These are phyloP conservation scores for Numenius arquata DNA, from an alignment of 2,113 vertebrate genomes.

Conservation along the genomic window DNA sequence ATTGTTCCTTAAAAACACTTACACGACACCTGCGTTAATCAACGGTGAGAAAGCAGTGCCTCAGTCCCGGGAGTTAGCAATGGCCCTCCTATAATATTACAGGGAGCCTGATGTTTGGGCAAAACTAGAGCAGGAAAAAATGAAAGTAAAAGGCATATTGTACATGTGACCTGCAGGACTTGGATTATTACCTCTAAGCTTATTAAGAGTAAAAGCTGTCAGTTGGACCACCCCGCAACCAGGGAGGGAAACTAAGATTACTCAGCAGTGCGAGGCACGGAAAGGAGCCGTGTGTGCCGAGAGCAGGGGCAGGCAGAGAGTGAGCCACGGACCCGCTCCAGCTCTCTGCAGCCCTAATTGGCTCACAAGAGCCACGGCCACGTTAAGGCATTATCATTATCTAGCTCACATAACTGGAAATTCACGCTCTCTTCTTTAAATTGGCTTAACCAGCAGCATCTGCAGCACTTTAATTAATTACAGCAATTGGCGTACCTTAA, in stretches of 20 bases:
- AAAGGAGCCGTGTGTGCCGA: neutral
- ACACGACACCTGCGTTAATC: neutral
- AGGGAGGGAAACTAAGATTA: conserved; percentile 41
- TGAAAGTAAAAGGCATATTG: conserved; percentile 49
- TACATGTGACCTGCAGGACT: conserved; percentile 51
- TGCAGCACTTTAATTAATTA: conserved; percentile 74
- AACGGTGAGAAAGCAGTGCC: neutral
- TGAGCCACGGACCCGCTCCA: conserved; percentile 30
- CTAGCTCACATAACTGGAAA: conserved; percentile 74
- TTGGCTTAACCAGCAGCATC: conserved; percentile 70
- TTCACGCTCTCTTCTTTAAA: conserved; percentile 68
- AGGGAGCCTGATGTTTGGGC: neutral
- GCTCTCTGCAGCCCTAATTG: conserved; percentile 39
- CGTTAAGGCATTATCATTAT: conserved; percentile 67
- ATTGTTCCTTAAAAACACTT: neutral
- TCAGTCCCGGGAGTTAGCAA: neutral
- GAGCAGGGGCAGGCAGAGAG: neutral
- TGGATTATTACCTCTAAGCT: conserved; percentile 67
- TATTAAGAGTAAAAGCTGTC: conserved; percentile 61
- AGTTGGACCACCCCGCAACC: conserved; percentile 44
- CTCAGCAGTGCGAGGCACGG: conserved; percentile 45
- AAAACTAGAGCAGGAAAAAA: conserved; percentile 31
- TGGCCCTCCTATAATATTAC: neutral
- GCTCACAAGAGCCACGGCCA: conserved; percentile 51
- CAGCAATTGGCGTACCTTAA: conserved; percentile 66